A percentile compares a stretch with the other conserved stretches of the same genome.
Conservation (phyloP, 2,113 vertebrate species). For the Laterallus jamaicensis region DNA sequence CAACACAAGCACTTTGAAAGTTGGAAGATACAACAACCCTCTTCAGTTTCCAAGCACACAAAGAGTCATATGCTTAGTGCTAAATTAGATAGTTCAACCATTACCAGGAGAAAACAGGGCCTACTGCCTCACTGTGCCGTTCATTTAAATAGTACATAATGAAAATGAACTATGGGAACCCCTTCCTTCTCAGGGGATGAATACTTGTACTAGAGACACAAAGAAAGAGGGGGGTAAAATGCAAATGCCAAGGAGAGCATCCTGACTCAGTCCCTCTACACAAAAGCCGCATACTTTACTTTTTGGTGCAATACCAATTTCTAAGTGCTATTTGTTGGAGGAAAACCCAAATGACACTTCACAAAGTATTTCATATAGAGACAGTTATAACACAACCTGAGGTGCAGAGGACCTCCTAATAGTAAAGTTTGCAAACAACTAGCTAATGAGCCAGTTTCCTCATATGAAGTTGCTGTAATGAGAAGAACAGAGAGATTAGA, state of each 20-base stretch:
- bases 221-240: background rate
- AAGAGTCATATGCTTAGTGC: background rate
- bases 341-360: background rate
- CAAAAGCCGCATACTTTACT: background rate
- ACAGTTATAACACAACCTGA: background rate
- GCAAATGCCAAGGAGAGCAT: background rate
- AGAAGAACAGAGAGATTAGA: background rate
- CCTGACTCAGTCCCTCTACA: background rate
- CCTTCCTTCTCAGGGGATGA: background rate
- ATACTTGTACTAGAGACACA: background rate
- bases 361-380: background rate
- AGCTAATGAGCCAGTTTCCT: background rate
- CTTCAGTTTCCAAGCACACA: background rate
- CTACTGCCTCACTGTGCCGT: background rate
- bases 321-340: background rate
- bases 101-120: background rate
- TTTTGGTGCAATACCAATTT: background rate
- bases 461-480: background rate
- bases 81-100: background rate
- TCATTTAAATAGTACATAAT: background rate
- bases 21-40: background rate
- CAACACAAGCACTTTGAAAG: background rate
- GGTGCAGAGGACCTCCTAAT: background rate
- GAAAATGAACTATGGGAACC: background rate
- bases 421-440: background rate